Percentiles rank a stretch among this genome's conserved stretches.
Conservation (phyloP, 1,140 invertebrate genomes). For the Orchesella cincta region DNA sequence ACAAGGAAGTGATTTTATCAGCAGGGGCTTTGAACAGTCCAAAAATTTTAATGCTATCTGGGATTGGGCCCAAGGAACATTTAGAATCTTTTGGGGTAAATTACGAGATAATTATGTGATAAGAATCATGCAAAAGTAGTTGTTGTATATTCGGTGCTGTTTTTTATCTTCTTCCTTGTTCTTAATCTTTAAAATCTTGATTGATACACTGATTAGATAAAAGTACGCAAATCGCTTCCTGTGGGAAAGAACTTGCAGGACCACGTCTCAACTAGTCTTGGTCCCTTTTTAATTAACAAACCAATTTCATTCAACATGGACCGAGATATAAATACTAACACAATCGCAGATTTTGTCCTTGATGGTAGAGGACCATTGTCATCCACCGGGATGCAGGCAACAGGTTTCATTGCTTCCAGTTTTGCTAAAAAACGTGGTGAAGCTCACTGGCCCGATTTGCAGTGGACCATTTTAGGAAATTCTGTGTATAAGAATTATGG, state of each 20-base stretch:
- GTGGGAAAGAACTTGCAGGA: slow-evolving; percentile 32
- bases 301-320: slow-evolving; percentile 74
- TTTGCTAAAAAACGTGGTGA: slow-evolving; percentile 53
- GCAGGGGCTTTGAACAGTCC: slow-evolving; percentile 28
- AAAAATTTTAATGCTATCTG: slow-evolving; percentile 39
- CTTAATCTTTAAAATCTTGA: neutral
- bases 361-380: slow-evolving; percentile 28
- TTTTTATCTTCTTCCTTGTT: too few species aligned
- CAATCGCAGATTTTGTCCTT: slow-evolving; percentile 34
- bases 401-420: slow-evolving; percentile 57
- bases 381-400: slow-evolving; percentile 9
- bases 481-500: slow-evolving; percentile 43
- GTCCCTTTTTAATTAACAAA: slow-evolving; percentile 72
- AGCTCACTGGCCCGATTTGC: slow-evolving; percentile 77
- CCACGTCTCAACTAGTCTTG: slow-evolving; percentile 38
- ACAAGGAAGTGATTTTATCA: slow-evolving; percentile 36
- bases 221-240: slow-evolving; percentile 10
- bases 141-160: neutral
- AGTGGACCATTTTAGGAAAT: slow-evolving; percentile 58
- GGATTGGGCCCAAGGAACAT: slow-evolving; percentile 36
- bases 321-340: slow-evolving; percentile 39
- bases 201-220: neutral
- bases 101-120: neutral
- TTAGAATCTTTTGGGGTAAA: slow-evolving; percentile 29
- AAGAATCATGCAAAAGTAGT: neutral